Base-by-base conservation (phyloP, 1,140 invertebrate genomes). In the Orchesella cincta region DNA sequence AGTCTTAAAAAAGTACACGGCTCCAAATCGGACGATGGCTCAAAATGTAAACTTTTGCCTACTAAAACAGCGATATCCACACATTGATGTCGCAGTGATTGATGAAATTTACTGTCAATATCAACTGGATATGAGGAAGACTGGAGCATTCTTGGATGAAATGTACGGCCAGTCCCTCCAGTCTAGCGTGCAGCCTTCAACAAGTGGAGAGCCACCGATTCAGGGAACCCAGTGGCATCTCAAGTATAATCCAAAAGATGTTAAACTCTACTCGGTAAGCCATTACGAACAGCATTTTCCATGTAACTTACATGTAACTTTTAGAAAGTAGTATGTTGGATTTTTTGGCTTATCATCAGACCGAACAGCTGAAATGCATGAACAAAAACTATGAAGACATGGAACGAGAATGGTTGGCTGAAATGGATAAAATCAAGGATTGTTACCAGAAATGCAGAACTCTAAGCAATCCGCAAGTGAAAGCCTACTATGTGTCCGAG, bases 191-290 rank as follows among this genome's bases (percentile, higher is more conserved):
- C 8, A 8, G n/a, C 8, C 26, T 31, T 14, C 62, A 67, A 29
- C 62, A 14, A 57, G 12, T 5, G n/a, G n/a, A n/a, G n/a, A n/a
- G n/a, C n/a, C n/a, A n/a, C n/a, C n/a, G n/a, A n/a, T n/a, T n/a
- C n/a, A n/a, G n/a, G n/a, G n/a, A n/a, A 67, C 8, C 14, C 2
- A 5, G 8, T 67, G 62, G 62, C 26, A 29, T 29, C 31, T 67
- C 12, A 29, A 33, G n/a, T 67, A 67, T 67, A 67, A 67, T 31
- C 62, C 62, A 8, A 75, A 39, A 31, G 73, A 76, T 23, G 39
- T 54, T 2, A 23, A 33, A 36, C 28, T 51, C 12, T 75, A 36
- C 52, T 57, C 52, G 5, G 33, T 54, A 57, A 14, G 74, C 33
- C 14, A 39, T 12, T 31, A 35, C 8, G 71, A 14, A 28, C 33